These are phyloP conservation scores for Caenorhabditis zanzibari DNA, from an alignment of 2,888 invertebrate genomes.

Conservation along the genomic window DNA sequence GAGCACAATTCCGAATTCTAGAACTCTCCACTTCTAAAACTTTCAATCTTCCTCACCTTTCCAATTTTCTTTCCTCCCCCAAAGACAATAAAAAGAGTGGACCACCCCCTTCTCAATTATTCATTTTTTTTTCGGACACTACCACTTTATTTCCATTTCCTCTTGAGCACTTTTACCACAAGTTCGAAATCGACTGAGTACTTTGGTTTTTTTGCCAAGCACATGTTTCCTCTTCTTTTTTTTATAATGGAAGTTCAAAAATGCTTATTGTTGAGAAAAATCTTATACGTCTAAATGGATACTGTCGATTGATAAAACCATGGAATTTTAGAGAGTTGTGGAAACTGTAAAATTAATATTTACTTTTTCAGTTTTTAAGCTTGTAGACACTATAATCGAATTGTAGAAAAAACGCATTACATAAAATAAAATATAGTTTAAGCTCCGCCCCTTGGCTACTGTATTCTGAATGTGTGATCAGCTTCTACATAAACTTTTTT, in stretches of 20 bases:
- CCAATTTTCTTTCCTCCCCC: background rate
- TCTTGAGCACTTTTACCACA: background rate
- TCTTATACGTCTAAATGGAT: background rate
- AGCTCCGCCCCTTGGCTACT: no score
- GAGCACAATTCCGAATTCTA: no score
- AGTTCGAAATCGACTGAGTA: conserved; percentile 35
- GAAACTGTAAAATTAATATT: no score
- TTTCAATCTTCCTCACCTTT: background rate
- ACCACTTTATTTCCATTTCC: conserved; percentile 39
- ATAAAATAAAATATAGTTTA: no score
- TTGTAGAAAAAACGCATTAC: no score
- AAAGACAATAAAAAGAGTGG: conserved; percentile 38
- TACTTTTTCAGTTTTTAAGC: no score
- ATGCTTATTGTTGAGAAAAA: background rate
- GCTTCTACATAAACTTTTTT: no score
- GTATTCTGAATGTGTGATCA: no score
- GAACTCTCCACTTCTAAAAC: no score
- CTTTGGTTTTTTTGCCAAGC: background rate
- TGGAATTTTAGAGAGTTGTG: background rate
- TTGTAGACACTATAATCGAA: no score
- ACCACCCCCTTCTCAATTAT: conserved; percentile 51
- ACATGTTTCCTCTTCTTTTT: background rate
- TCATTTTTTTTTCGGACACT: conserved; percentile 57
- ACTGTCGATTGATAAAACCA: no score
- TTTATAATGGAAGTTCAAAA: background rate